A percentile compares a stretch with the other conserved stretches of the same genome.
phyloP scores from a whole-genome alignment of 2,888 invertebrate genomes.

The Amphiduros pacificus region DNA sequence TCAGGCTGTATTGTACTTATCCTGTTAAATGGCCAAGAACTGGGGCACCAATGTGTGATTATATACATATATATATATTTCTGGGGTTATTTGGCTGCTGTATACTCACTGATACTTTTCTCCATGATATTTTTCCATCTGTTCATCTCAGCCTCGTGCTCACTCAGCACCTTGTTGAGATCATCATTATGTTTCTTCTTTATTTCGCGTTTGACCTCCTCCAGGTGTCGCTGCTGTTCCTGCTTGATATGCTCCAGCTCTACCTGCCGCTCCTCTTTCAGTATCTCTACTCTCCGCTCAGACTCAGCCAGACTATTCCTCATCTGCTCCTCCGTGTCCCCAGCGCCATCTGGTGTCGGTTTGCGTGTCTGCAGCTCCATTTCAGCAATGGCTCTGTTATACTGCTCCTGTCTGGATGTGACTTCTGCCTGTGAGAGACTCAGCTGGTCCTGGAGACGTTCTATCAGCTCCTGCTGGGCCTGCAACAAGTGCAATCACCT shows the following conservation, averaged over 20 bases:
- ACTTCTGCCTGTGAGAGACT: conserved; percentile 21
- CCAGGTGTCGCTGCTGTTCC: conserved; percentile 7
- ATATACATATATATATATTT: no score
- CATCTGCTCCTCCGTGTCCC: neutral
- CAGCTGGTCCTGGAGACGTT: conserved; percentile 37
- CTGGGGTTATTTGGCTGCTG: no score
- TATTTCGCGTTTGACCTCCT: conserved; percentile 28
- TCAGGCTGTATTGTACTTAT: no score
- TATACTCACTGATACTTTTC: no score
- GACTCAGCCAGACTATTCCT: no score
- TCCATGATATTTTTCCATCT: no score
- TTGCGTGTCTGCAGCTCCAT: conserved; percentile 31
- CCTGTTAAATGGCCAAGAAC: no score
- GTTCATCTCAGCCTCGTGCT: conserved; percentile 43
- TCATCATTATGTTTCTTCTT: conserved; percentile 41
- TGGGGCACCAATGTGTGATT: no score
- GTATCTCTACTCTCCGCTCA: conserved; percentile 6
- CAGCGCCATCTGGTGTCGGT: no score
- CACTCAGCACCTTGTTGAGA: conserved; percentile 34
- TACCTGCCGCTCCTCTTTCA: conserved; percentile 5
- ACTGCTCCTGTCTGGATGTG: conserved; percentile 3
- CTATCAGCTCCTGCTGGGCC: conserved; percentile 30
- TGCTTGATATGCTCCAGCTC: conserved; percentile 11
- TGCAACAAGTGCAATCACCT: conserved; percentile 22
- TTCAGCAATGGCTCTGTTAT: conserved; percentile 26